phyloP scores from a whole-genome alignment of 2,797 vertebrate genomes.

The Manis javanica region DNA sequence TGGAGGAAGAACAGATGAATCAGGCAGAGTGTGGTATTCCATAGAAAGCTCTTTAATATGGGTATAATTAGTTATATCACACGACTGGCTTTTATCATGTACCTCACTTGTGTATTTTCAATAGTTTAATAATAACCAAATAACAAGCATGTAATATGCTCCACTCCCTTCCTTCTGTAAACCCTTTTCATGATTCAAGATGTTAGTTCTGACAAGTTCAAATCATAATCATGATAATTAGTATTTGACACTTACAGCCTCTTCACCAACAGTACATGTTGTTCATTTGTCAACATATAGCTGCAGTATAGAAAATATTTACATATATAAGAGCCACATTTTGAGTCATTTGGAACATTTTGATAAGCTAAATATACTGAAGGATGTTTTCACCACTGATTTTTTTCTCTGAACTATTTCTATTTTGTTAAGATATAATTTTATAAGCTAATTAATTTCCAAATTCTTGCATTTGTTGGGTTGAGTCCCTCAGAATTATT shows the following conservation, averaged over 20 bases:
- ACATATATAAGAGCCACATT: conserved; percentile 67
- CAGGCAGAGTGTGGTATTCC: not conserved
- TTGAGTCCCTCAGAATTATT: conserved; percentile 31
- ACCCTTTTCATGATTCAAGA: conserved; percentile 76
- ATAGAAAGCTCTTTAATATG: not conserved
- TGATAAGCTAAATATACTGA: conserved; percentile 69
- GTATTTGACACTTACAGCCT: conserved; percentile 78
- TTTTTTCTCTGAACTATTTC: conserved; percentile 51
- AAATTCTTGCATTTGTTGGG: not conserved
- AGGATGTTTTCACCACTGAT: conserved; percentile 61
- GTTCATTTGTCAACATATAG: conserved; percentile 82
- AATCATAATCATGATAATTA: conserved; percentile 80
- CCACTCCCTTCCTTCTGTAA: conserved; percentile 56
- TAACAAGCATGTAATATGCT: not conserved
- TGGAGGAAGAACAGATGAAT: not conserved
- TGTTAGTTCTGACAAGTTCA: conserved; percentile 79
- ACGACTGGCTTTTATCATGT: not conserved
- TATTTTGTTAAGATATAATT: conserved; percentile 60
- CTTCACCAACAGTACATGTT: conserved; percentile 78
- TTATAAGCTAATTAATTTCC: conserved; percentile 56
- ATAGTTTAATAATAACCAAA: conserved; percentile 60
- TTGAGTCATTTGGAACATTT: conserved; percentile 75
- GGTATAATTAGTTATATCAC: not conserved
- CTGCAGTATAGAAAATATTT: conserved; percentile 80
- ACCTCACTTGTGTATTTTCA: not conserved